Conservation (phyloP, 2,888 invertebrate genomes). For the Caradrina clavipalpis region DNA sequence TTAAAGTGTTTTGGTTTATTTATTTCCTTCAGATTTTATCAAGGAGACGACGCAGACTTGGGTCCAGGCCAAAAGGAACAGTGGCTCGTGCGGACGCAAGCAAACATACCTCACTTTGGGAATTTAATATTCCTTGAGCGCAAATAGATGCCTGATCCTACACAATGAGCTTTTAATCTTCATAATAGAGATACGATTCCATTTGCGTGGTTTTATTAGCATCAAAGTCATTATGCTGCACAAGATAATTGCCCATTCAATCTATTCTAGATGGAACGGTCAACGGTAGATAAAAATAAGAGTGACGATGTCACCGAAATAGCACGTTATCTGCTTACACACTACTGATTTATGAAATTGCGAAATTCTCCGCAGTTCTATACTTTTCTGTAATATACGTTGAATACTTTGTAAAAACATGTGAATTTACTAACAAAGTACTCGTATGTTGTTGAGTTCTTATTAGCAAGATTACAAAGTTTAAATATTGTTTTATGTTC, state of each 20-base stretch:
- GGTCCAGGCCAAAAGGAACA: slow-evolving; percentile 80
- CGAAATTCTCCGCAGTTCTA: slow-evolving; percentile 5
- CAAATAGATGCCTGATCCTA: slow-evolving; percentile 62
- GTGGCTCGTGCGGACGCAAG: slow-evolving; percentile 61
- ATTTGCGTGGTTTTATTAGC: slow-evolving; percentile 39
- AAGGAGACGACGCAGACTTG: slow-evolving; percentile 78
- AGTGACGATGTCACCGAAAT: slow-evolving; percentile 58
- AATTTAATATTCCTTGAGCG: slow-evolving; percentile 66
- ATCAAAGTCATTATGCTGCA: slow-evolving; percentile 47
- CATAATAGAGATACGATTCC: slow-evolving; percentile 42
- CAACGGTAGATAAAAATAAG: slow-evolving; percentile 56
- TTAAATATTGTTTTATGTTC: slow-evolving; percentile 15
- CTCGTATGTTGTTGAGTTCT: slow-evolving; percentile 3
- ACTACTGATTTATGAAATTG: slow-evolving; percentile 38
- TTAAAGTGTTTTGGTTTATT: slow-evolving; percentile 70
- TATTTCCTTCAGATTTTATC: slow-evolving; percentile 73
- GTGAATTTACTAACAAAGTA: slow-evolving; percentile 20
- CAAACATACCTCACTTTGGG: slow-evolving; percentile 61
- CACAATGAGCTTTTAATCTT: slow-evolving; percentile 53
- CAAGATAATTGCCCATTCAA: slow-evolving; percentile 61
- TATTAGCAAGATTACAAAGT: slow-evolving; percentile 10
- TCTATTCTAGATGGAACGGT: slow-evolving; percentile 51
- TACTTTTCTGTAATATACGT: neutral
- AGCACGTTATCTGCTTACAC: slow-evolving; percentile 47
- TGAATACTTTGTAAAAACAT: slow-evolving; percentile 27